Evolutionary conservation across 2,888 invertebrate genomes (phyloP).

Genomic region (Mythimna albipuncta): DNA sequence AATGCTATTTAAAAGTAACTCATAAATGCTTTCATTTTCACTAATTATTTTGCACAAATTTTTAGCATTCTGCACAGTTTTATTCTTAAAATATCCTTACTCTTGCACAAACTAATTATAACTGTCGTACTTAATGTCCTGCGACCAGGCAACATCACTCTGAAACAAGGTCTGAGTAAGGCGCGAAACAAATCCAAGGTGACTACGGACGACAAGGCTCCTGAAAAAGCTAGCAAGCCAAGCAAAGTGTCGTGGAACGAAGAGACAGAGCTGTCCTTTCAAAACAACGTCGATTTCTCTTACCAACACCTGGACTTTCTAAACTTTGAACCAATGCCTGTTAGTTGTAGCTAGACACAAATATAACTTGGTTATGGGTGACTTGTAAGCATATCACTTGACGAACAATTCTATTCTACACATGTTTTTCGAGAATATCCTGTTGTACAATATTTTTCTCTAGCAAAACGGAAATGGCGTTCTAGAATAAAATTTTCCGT

Average conservation of each 20-base stretch:
- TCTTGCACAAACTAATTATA: conserved; percentile 11
- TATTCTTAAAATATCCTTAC: conserved; percentile 4
- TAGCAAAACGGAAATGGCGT: background rate
- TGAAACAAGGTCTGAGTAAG: conserved; percentile 81
- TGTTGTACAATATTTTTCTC: conserved; percentile 13
- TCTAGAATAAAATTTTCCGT: conserved; percentile 8
- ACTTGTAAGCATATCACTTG: conserved; percentile 66
- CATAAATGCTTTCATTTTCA: background rate
- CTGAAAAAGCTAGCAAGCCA: conserved; percentile 70
- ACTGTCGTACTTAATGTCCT: conserved; percentile 37
- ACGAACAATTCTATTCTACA: background rate
- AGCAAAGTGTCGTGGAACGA: conserved; percentile 77
- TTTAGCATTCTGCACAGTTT: conserved; percentile 30
- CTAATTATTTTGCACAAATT: conserved; percentile 21
- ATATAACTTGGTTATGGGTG: conserved; percentile 54
- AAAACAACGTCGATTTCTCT: conserved; percentile 69
- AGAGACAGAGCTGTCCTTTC: conserved; percentile 67
- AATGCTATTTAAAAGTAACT: conserved; percentile 11
- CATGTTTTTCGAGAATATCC: background rate
- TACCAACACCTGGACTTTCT: conserved; percentile 84
- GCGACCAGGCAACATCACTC: conserved; percentile 83
- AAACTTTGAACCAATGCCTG: conserved; percentile 85
- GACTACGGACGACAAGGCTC: conserved; percentile 75
- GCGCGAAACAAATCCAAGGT: conserved; percentile 74
- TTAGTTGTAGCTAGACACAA: conserved; percentile 75